A percentile compares a stretch with the other conserved stretches of the same genome.
Conservation (phyloP, 2,797 vertebrate species). For the Chaunax sp. region DNA sequence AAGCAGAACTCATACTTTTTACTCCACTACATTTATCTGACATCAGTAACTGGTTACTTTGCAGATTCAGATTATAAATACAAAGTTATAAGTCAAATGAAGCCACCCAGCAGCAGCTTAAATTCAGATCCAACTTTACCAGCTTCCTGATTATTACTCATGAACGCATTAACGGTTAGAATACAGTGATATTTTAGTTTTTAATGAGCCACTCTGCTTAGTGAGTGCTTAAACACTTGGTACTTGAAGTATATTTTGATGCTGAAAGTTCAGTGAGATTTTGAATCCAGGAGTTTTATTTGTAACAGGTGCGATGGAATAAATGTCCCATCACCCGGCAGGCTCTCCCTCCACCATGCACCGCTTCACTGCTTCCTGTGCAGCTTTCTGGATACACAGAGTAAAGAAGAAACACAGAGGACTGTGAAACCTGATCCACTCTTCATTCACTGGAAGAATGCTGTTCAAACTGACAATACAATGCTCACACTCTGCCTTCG, state of each 20-base stretch:
- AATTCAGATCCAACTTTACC: too few species aligned
- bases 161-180: not conserved
- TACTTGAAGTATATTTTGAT: not conserved
- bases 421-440: not conserved
- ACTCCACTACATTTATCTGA: too few species aligned
- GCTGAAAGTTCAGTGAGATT: too few species aligned
- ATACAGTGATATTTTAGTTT: not conserved
- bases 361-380: conserved; percentile 28
- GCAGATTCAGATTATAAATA: too few species aligned
- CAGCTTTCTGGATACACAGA: conserved; percentile 65
- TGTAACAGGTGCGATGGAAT: conserved; percentile 83
- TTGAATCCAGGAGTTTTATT: too few species aligned
- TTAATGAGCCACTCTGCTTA: not conserved
- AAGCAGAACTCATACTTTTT: too few species aligned
- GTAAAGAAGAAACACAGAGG: not conserved
- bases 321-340: conserved; percentile 90
- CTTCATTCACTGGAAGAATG: not conserved
- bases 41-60: too few species aligned
- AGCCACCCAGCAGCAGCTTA: too few species aligned
- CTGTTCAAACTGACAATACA: not conserved
- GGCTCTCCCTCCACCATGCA: conserved; percentile 61
- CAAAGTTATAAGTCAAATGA: too few species aligned
- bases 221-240: not conserved
- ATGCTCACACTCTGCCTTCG: too few species aligned
- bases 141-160: not conserved